Percentiles rank a stretch among this genome's conserved stretches.
Conservation (phyloP, 1,140 invertebrate genomes). For the Rhagoletis pomonella region DNA sequence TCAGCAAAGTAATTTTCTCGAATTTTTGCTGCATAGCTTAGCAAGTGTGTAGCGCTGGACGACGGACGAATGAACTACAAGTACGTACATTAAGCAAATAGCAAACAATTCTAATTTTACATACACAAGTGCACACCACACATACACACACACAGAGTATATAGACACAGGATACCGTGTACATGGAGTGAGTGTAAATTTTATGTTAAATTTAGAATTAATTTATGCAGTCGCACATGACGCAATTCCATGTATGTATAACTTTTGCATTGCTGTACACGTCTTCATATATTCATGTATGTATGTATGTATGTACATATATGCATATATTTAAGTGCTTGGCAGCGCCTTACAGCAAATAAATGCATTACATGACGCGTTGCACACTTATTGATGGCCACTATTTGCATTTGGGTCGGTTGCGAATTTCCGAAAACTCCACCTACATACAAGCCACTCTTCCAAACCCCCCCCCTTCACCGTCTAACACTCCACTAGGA, state of each 20-base stretch:
- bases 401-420: conserved; percentile 50
- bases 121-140: neutral
- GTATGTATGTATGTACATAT: neutral
- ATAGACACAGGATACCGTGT: neutral
- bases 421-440: conserved; percentile 45
- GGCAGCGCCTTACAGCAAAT: neutral
- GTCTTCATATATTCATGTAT: neutral
- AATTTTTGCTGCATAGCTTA: neutral
- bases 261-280: no score
- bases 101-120: neutral
- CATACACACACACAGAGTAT: neutral
- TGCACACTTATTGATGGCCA: conserved; percentile 18
- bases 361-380: neutral
- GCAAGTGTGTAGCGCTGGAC: neutral
- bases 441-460: neutral
- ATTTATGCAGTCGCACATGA: conserved; percentile 47
- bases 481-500: neutral
- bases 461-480: neutral
- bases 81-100: conserved; percentile 19
- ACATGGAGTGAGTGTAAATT: neutral
- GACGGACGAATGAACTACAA: neutral
- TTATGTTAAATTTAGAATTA: conserved; percentile 49
- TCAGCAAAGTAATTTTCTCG: conserved; percentile 26
- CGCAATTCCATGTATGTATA: neutral
- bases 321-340: neutral